Conservation (phyloP, 2,888 invertebrate species). For the Rhagium mordax region DNA sequence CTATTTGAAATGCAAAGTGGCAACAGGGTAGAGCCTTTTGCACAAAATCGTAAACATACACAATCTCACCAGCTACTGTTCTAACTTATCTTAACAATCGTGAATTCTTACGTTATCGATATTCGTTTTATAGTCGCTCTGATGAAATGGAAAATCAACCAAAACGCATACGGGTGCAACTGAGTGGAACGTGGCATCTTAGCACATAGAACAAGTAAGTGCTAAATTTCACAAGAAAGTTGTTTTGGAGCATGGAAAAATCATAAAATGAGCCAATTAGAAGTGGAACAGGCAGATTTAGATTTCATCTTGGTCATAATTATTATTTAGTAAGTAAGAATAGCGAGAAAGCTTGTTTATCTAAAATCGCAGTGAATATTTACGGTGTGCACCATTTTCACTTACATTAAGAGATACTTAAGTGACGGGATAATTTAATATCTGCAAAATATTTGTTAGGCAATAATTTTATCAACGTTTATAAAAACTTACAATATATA, state of each 20-base stretch:
- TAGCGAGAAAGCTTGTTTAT: no score
- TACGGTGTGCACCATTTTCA: no score
- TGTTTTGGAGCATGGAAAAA: background rate
- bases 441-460: no score
- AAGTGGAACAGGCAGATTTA: background rate
- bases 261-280: background rate
- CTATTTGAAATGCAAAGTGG: constrained; percentile 68
- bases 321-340: no score
- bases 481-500: no score
- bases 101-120: constrained; percentile 64
- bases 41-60: constrained; percentile 65
- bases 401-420: no score
- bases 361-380: no score
- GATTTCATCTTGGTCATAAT: background rate
- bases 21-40: constrained; percentile 59
- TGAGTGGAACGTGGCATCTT: constrained; percentile 40
- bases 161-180: constrained; percentile 37
- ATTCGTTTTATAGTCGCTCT: constrained; percentile 48
- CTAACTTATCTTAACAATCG: constrained; percentile 64
- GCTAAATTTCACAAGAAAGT: constrained; percentile 8
- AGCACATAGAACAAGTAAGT: constrained; percentile 30
- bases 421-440: no score
- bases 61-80: constrained; percentile 63
- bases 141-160: constrained; percentile 49
- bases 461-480: no score